These are phyloP conservation scores for Zaprionus vittiger DNA, from an alignment of 1,140 invertebrate species.

Conservation along the genomic window DNA sequence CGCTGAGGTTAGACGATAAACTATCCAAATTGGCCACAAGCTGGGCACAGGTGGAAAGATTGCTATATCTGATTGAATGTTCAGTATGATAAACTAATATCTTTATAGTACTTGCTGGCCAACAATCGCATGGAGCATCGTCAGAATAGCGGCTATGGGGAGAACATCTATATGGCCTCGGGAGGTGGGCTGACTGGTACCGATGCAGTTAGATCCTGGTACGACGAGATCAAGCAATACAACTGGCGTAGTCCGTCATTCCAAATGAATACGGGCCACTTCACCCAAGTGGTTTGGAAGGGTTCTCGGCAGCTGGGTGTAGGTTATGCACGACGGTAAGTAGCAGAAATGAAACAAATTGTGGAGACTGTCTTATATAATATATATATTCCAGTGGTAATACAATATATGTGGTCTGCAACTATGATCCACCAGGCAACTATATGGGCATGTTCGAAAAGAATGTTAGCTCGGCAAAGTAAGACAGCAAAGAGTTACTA, in stretches of 20 bases:
- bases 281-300: conserved; percentile 91
- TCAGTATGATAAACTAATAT: background rate
- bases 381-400: conserved; percentile 41
- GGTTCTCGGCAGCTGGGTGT: conserved; percentile 89
- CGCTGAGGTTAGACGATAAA: conserved; percentile 33
- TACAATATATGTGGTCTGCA: conserved; percentile 66
- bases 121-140: conserved; percentile 86
- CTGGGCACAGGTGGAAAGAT: conserved; percentile 55
- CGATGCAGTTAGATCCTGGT: conserved; percentile 88
- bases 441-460: conserved; percentile 41
- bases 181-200: conserved; percentile 86
- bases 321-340: conserved; percentile 87
- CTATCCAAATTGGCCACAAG: conserved; percentile 47
- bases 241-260: conserved; percentile 87
- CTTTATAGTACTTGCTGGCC: conserved; percentile 46
- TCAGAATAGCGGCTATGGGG: conserved; percentile 90
- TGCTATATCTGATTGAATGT: background rate
- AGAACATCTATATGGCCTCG: conserved; percentile 91
- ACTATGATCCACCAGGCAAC: conserved; percentile 78
- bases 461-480: conserved; percentile 46
- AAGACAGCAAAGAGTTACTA: background rate
- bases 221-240: conserved; percentile 86
- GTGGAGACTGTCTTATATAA: too few species aligned
- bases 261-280: conserved; percentile 88
- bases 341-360: too few species aligned